Percentiles rank a stretch among this genome's conserved stretches.
Evolutionary conservation across 2,888 invertebrate species (phyloP).

Genomic region (Lacanobia oleracea): DNA sequence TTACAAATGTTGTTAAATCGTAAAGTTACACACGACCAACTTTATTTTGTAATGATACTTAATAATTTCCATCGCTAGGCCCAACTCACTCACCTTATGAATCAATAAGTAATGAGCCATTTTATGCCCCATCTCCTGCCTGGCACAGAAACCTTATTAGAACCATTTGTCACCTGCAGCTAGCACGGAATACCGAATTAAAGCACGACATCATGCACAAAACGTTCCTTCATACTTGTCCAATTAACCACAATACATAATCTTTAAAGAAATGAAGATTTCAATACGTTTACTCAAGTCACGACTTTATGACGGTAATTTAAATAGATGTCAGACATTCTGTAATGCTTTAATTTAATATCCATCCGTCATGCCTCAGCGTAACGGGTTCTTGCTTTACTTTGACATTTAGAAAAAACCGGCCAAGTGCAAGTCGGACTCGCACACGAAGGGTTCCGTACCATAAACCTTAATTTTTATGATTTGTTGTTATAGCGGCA

Average conservation of each 20-base stretch:
- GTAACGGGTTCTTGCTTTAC: constrained; percentile 12
- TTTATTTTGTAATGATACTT: background rate
- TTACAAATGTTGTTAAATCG: background rate
- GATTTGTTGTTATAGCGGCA: too few species aligned
- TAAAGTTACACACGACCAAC: background rate
- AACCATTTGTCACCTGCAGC: constrained; percentile 51
- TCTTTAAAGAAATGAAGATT: constrained; percentile 4
- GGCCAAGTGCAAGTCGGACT: too few species aligned
- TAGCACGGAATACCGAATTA: constrained; percentile 19
- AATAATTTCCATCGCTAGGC: constrained; percentile 5
- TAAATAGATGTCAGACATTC: constrained; percentile 26
- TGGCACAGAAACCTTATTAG: constrained; percentile 38
- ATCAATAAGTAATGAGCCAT: constrained; percentile 40
- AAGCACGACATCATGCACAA: constrained; percentile 21
- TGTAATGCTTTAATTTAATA: constrained; percentile 28
- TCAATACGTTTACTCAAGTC: constrained; percentile 22
- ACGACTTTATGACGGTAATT: constrained; percentile 22
- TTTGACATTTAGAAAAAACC: constrained; percentile 13
- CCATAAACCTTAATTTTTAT: too few species aligned
- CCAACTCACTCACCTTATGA: constrained; percentile 28
- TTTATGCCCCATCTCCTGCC: constrained; percentile 40
- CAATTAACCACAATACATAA: background rate
- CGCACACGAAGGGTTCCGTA: too few species aligned
- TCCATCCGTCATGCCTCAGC: constrained; percentile 10
- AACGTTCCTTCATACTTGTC: background rate